Conservation (phyloP, 2,113 vertebrate species). For the Hydropotes inermis region DNA sequence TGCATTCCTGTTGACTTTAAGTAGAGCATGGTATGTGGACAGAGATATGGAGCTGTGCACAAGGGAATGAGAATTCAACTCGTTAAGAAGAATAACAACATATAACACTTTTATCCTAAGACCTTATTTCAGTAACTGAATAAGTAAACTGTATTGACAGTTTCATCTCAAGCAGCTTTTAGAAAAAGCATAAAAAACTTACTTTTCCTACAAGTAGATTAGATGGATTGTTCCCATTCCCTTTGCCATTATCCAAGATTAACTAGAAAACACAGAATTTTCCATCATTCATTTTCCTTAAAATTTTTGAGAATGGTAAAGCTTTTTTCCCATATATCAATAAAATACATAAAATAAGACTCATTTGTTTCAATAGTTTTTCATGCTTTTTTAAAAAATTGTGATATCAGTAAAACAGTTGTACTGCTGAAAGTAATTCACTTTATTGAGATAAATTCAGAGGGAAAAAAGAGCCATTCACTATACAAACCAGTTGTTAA, state of each 20-base stretch:
- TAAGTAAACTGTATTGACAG: not conserved
- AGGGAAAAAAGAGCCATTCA: not conserved
- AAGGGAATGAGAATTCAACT: not conserved
- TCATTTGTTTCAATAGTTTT: not conserved
- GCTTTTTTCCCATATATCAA: not conserved
- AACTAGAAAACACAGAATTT: not conserved
- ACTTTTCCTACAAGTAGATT: not conserved
- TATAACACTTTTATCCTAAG: not conserved
- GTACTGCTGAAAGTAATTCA: not conserved
- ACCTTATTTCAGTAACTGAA: not conserved
- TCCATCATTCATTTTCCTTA: not conserved
- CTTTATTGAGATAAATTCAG: not conserved
- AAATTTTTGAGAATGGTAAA: not conserved
- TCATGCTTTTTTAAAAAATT: constrained; percentile 20
- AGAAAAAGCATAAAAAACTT: not conserved
- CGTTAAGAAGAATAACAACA: not conserved
- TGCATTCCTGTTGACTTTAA: not conserved
- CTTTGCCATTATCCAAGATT: not conserved
- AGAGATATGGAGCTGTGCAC: not conserved
- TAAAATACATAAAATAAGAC: not conserved
- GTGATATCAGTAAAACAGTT: constrained; percentile 1
- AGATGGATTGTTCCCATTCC: not conserved
- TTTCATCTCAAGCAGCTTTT: not conserved
- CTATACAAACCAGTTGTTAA: not conserved
- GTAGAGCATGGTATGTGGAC: not conserved